Base-by-base conservation (phyloP, 1,140 invertebrate species). In the Psix sp. region DNA sequence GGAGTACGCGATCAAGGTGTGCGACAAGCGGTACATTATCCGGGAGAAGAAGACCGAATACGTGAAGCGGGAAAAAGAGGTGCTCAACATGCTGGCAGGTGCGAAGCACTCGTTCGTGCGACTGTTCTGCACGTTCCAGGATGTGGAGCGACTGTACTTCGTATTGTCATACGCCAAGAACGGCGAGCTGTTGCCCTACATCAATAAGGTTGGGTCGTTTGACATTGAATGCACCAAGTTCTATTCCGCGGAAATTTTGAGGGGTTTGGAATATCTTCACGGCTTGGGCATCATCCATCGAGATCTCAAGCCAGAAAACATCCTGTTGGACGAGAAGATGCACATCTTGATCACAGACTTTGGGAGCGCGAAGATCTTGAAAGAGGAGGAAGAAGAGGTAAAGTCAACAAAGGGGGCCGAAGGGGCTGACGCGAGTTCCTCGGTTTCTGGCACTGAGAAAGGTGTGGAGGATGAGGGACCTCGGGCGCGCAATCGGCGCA, bases 261-360 rank as follows among this genome's bases (percentile, higher is more conserved):
- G 93, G 35, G 98, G 96, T 11, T 88, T 99, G 76, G 96, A 98
- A 87, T 94, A 97, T 81, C 91, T 99, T 74, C 96, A 99, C 82
- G 90, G 91, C 10, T 89, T 96, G 65, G 93, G 93, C 35, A 95
- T 99, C 48, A 94, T 99, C 77, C 98, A 99, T 86, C 92, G 96
- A 75, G 95, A 97, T 83, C 88, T 97, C 16, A 96, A 96, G 80
- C 94, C 95, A 0, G 95, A 97, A 84, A 97, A 97, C 84, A 95
- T 96, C 52, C 87, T 96, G 35, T 86, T 96, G 26, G 95, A 95
- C 87, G 95, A 97, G 82, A 93, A 95, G 57, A 98, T 98, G 95
- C 98, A 99, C 87, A 94, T 99, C 63, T 90, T 97, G 76, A 94
- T 99, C 33, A 97, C 97, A 10, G 98, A 99, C 88, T 99, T 99